Conservation (phyloP, 2,113 vertebrate species). For the Pitta sordida region DNA sequence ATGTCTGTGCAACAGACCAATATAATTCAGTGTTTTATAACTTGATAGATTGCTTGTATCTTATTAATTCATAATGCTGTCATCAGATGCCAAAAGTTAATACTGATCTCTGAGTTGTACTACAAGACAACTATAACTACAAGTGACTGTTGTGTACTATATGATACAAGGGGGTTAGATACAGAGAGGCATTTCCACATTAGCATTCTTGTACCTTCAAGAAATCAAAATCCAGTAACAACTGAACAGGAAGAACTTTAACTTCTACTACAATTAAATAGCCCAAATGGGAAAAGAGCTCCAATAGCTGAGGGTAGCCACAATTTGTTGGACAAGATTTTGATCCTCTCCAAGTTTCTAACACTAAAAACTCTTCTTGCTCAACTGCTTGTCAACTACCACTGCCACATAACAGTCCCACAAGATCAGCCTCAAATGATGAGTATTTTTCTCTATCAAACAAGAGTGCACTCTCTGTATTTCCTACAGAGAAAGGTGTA, state of each 20-base stretch:
- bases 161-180: no score
- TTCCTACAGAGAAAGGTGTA: background rate
- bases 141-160: no score
- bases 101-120: no score
- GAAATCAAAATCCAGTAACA: background rate
- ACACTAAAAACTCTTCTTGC: background rate
- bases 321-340: background rate
- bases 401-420: background rate
- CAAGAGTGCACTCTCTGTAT: background rate
- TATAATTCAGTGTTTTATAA: background rate
- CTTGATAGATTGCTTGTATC: background rate
- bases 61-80: no score
- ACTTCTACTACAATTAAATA: background rate
- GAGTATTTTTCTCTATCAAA: background rate
- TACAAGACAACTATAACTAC: no score
- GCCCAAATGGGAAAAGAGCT: background rate
- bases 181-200: no score
- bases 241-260: background rate
- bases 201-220: background rate
- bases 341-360: background rate
- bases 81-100: no score
- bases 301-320: rapidly evolving
- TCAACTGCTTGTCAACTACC: background rate
- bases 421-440: background rate
- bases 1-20: background rate